Evolutionary conservation across 2,797 vertebrate genomes (phyloP).

Genomic region (Rhinogobio ventralis): DNA sequence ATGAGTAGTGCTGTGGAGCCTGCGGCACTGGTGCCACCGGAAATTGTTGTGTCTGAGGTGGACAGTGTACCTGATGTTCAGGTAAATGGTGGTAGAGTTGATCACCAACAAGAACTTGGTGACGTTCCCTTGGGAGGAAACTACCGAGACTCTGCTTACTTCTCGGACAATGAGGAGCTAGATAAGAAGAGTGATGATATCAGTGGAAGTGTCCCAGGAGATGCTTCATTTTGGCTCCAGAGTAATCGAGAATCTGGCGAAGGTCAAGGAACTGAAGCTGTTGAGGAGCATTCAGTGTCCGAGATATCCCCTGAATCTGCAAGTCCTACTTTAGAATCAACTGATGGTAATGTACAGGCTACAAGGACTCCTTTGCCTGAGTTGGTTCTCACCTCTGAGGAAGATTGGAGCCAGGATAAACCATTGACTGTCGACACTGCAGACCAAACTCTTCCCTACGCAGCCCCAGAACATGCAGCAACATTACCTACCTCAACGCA

Average conservation of each 20-base stretch:
- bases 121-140: constrained; percentile 74
- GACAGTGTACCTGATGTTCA: constrained; percentile 67
- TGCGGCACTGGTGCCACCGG: constrained; percentile 74
- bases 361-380: constrained; percentile 42
- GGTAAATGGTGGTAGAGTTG: constrained; percentile 67
- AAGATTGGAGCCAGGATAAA: constrained; percentile 56
- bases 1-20: constrained; percentile 58
- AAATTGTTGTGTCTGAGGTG: constrained; percentile 88
- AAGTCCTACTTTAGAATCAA: constrained; percentile 33
- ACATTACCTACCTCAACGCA: constrained; percentile 53
- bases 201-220: constrained; percentile 55
- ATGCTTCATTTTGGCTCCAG: constrained; percentile 58
- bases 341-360: constrained; percentile 26
- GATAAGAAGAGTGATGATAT: constrained; percentile 88
- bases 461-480: constrained; percentile 44
- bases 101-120: constrained; percentile 65
- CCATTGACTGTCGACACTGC: constrained; percentile 58
- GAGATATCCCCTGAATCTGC: constrained; percentile 53
- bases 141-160: constrained; percentile 97
- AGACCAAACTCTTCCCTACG: constrained; percentile 36
- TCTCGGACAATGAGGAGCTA: constrained; percentile 96
- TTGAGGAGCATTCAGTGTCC: constrained; percentile 49
- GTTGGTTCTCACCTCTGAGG: constrained; percentile 53
- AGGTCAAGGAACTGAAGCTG: constrained; percentile 13
- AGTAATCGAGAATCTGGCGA: constrained; percentile 52